These are phyloP conservation scores for Tenebrosternarchus preto DNA, from an alignment of 2,113 vertebrate species.

Conservation along the genomic window DNA sequence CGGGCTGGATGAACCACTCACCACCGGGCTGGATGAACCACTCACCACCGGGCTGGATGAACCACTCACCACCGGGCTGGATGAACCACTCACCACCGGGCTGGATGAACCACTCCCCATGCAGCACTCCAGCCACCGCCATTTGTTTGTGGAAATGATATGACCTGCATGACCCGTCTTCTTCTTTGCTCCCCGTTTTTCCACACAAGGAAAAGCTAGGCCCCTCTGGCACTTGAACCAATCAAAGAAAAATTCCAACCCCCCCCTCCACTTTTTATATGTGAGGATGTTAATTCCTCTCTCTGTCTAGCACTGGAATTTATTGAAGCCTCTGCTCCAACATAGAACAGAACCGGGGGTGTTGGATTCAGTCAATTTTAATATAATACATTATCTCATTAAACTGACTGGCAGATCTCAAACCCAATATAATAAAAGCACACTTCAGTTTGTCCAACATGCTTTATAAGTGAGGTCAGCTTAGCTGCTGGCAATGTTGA, in stretches of 20 bases:
- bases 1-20: constrained; percentile 32
- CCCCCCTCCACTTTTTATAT: neutral
- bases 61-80: too few species aligned
- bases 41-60: constrained; percentile 29
- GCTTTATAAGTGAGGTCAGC: too few species aligned
- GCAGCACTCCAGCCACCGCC: constrained; percentile 30
- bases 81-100: constrained; percentile 23
- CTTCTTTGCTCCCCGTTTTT: constrained; percentile 28
- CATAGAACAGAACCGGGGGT: neutral
- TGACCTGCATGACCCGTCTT: constrained; percentile 7
- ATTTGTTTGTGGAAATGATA: constrained; percentile 53
- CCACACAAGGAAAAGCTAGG: constrained; percentile 33
- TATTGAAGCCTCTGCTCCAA: neutral
- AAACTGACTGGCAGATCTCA: neutral
- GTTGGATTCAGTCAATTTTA: neutral
- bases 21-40: constrained; percentile 4
- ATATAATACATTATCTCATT: neutral
- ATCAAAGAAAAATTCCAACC: constrained; percentile 12
- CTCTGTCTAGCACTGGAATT: neutral
- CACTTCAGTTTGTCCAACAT: neutral
- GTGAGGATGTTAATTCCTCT: neutral
- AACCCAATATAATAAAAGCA: neutral
- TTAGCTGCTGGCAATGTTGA: neutral
- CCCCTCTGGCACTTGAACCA: constrained; percentile 22
- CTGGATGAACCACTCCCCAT: constrained; percentile 29